Evolutionary conservation across 1,140 invertebrate genomes (phyloP), one percentile per base, ranked within the genome.

Genomic region (Drosophila pruinosa): DNA sequence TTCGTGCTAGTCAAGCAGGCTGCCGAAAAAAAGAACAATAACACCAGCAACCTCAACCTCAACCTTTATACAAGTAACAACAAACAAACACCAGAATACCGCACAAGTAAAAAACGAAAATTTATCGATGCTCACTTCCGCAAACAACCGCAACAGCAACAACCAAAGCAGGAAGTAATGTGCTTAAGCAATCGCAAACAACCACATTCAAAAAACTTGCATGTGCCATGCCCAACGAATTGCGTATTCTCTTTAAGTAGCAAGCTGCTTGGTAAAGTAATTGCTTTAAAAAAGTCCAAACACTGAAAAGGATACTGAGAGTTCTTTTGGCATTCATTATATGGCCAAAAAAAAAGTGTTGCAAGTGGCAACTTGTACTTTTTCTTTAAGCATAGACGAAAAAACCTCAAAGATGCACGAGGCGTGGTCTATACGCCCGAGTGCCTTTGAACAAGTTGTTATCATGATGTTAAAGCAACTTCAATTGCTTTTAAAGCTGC

Each of bases 81-180:
- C 56, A 61, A 62, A 43, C 64, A 56, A 54, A 8, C 38, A 38
- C 22, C 39, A 28, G 53, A 61, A 69, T 45, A 67, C 34, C n/a
- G 26, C 12, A 43, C 41, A 48, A 63, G 59, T 86, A 86, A 86
- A 86, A 86, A 86, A 86, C 74, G 77, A 86, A 72, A 77, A 80
- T 86, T 86, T 80, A 86, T 86, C 65, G 80, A 77, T 61, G 76
- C 59, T 41, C 73, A 80, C 81, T 86, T 86, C 81, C 81, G 81
- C 81, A 79, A 86, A 68, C 52, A 78, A 74, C 70, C 74, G 53
- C 74, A 77, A 69, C 56, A 45, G 24, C 39, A 65, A 45, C 43
- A 62, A 50, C 39, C 31, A 8, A 5, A 59, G 52, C 74, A 70
- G 75, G 64, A 83, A 72, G 69, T 68, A 34, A 67, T 78, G 56